These are phyloP conservation scores for Troides aeacus DNA, from an alignment of 2,888 invertebrate species.

Conservation along the genomic window DNA sequence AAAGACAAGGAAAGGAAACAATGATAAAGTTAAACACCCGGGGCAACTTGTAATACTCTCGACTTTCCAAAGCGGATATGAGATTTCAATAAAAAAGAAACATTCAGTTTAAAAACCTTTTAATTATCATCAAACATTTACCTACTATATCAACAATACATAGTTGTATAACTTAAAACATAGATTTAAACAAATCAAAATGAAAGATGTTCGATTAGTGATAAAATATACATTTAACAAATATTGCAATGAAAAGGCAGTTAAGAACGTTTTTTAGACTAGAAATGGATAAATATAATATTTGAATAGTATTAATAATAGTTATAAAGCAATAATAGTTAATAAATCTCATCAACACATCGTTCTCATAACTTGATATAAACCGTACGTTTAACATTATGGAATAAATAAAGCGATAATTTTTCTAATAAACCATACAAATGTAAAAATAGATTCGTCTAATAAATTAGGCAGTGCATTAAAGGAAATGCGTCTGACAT, in stretches of 20 bases:
- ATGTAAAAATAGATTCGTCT: neutral
- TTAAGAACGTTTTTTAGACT: slow-evolving; percentile 14
- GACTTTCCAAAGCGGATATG: slow-evolving; percentile 1
- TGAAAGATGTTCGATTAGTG: neutral
- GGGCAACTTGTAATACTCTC: slow-evolving; percentile 2
- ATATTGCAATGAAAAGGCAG: slow-evolving; percentile 27
- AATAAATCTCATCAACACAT: neutral
- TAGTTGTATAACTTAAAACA: slow-evolving; percentile 17
- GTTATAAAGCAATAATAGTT: neutral
- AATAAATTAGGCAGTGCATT: neutral
- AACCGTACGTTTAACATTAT: neutral
- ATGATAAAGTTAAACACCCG: neutral
- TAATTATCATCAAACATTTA: slow-evolving; percentile 27
- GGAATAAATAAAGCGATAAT: neutral
- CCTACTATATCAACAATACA: slow-evolving; percentile 24
- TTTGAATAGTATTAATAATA: neutral
- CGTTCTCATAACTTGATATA: neutral
- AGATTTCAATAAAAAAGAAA: slow-evolving; percentile 12
- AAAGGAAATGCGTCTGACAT: neutral
- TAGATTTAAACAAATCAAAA: neutral
- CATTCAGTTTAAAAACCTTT: slow-evolving; percentile 10
- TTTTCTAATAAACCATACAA: neutral
- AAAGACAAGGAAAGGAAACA: slow-evolving; percentile 11
- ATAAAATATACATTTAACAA: slow-evolving; percentile 14
- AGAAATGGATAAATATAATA: neutral